Conservation (phyloP, 2,888 invertebrate species). For the Apeira syringaria region DNA sequence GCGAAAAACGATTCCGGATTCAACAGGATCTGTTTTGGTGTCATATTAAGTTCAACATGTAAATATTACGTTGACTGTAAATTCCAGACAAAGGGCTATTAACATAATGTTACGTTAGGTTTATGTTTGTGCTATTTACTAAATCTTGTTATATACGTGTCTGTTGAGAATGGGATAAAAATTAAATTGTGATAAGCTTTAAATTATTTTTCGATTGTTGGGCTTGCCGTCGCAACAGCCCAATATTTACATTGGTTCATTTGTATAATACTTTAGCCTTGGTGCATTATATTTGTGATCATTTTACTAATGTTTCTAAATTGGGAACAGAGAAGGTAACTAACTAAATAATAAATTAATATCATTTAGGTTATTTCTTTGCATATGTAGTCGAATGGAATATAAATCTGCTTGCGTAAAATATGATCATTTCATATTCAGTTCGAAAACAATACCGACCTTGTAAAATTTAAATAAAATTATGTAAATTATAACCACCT, state of each 20-base stretch:
- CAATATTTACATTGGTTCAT: constrained; percentile 56
- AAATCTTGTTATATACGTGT: constrained; percentile 26
- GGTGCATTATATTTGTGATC: constrained; percentile 76
- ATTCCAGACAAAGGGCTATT: constrained; percentile 44
- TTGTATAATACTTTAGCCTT: constrained; percentile 49
- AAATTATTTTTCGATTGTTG: constrained; percentile 74
- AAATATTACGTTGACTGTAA: constrained; percentile 49
- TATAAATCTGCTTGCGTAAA: constrained; percentile 9
- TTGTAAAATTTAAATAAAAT: constrained; percentile 55
- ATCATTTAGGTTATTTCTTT: constrained; percentile 2
- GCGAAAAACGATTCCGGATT: constrained; percentile 26
- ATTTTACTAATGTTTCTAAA: constrained; percentile 56
- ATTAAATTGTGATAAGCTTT: constrained; percentile 76
- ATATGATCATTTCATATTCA: constrained; percentile 7
- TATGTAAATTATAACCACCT: constrained; percentile 32
- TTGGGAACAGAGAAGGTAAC: constrained; percentile 28
- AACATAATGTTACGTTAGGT: constrained; percentile 31
- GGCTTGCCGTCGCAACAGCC: constrained; percentile 45
- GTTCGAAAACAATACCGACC: constrained; percentile 38
- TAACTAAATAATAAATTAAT: constrained; percentile 13
- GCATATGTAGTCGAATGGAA: constrained; percentile 3
- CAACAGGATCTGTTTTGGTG: constrained; percentile 45
- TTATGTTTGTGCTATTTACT: constrained; percentile 36
- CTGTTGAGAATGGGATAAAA: constrained; percentile 38
- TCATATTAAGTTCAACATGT: constrained; percentile 57